These are phyloP conservation scores for Diachasma alloeum DNA, from an alignment of 1,140 invertebrate genomes.

Conservation along the genomic window DNA sequence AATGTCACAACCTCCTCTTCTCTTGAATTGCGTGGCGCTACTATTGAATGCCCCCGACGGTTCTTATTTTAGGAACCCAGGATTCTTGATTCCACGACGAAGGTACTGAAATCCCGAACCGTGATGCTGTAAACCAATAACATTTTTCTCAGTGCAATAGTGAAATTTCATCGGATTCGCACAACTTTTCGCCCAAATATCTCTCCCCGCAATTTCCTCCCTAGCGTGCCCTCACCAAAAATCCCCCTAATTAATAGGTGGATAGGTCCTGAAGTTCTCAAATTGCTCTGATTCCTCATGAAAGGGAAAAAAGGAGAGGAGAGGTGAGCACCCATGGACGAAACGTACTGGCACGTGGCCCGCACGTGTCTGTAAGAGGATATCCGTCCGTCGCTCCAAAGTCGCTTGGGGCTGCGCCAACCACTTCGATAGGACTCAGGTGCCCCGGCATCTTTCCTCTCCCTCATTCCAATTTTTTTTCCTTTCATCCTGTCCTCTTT, in stretches of 20 bases:
- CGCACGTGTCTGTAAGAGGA: conserved; percentile 63
- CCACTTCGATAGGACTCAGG: conserved; percentile 15
- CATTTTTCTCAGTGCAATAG: no score
- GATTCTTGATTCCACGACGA: no score
- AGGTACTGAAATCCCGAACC: no score
- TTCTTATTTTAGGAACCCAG: no score
- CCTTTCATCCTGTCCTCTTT: no score
- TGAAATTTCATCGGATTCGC: no score
- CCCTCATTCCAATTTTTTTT: background rate
- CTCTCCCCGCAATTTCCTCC: background rate
- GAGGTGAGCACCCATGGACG: conserved; percentile 34
- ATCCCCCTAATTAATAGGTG: background rate
- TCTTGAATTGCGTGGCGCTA: no score
- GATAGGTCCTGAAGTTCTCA: background rate
- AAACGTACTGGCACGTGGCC: conserved; percentile 52
- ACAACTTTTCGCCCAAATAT: background rate
- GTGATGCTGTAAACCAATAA: no score
- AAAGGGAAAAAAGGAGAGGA: conserved; percentile 18
- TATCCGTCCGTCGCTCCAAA: conserved; percentile 51
- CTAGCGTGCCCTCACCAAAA: background rate
- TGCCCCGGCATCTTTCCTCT: background rate
- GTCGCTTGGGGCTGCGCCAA: background rate
- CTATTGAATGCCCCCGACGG: no score
- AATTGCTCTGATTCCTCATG: background rate
- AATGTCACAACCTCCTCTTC: no score